Evolutionary conservation across 1,140 invertebrate genomes (phyloP).

Genomic region (Riptortus pedestris): DNA sequence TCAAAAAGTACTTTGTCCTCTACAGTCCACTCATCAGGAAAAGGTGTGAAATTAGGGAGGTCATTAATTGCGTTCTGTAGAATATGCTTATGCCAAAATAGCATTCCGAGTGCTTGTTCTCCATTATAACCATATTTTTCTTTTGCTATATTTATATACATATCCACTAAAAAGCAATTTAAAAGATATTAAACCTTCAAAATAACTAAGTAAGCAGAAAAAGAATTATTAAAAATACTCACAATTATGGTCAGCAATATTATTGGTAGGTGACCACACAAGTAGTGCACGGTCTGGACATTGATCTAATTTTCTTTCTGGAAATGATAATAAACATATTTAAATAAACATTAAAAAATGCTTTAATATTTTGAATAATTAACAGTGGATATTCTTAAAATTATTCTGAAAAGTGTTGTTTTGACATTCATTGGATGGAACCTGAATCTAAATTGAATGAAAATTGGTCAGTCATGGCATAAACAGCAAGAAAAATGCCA

Average conservation of each 20-base stretch:
- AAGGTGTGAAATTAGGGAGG: slow-evolving; percentile 92
- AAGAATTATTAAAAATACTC: slow-evolving; percentile 38
- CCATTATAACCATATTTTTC: slow-evolving; percentile 96
- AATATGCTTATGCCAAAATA: slow-evolving; percentile 97
- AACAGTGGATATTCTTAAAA: too few relatives aligned
- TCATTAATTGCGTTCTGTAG: slow-evolving; percentile 83
- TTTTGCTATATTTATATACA: slow-evolving; percentile 89
- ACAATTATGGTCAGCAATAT: slow-evolving; percentile 79
- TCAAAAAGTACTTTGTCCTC: slow-evolving; percentile 97
- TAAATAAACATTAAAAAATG: slow-evolving; percentile 10
- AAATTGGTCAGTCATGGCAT: too few relatives aligned
- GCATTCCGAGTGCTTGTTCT: slow-evolving; percentile 93
- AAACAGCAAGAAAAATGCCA: too few relatives aligned
- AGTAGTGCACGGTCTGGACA: slow-evolving; percentile 73
- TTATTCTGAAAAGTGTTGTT: too few relatives aligned
- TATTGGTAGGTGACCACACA: slow-evolving; percentile 86
- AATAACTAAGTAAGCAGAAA: not conserved
- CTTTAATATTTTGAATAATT: slow-evolving; percentile 18
- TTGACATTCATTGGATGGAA: too few relatives aligned
- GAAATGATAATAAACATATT: slow-evolving; percentile 34
- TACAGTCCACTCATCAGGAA: slow-evolving; percentile 95
- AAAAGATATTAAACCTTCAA: not conserved
- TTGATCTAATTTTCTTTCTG: slow-evolving; percentile 48
- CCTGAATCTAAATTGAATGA: too few relatives aligned
- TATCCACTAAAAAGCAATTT: slow-evolving; percentile 56